Evolutionary conservation across 2,113 vertebrate species (phyloP).

Genomic region (Rhagologus leucostigma): DNA sequence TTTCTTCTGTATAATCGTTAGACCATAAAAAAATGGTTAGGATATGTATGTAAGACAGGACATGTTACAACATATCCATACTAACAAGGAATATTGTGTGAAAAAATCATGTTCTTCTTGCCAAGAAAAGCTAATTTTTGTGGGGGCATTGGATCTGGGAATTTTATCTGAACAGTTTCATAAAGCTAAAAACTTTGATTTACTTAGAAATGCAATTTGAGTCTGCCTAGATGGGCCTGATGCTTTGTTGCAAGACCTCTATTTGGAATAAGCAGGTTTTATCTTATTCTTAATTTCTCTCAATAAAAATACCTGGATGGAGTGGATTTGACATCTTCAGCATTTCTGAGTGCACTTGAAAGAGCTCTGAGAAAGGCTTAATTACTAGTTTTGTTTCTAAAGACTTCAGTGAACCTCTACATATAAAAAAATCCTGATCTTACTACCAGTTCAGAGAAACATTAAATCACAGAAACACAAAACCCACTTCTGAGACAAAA

Average conservation of each 20-base stretch:
- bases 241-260: not conserved
- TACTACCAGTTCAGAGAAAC: not conserved
- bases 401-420: not conserved
- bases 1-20: not conserved
- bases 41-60: not conserved
- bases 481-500: not conserved
- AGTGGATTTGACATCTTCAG: not conserved
- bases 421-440: not conserved
- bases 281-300: not conserved
- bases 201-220: not conserved
- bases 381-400: not conserved
- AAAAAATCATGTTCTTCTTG: not conserved
- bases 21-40: not conserved
- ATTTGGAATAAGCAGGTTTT: not conserved
- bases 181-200: not conserved
- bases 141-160: not conserved
- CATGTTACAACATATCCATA: not conserved
- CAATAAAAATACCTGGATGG: not conserved
- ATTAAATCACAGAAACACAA: not conserved
- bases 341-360: not conserved
- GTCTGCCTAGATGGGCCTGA: not conserved
- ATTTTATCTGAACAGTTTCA: not conserved
- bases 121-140: not conserved
- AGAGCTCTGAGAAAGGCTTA: not conserved
- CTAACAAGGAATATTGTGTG: not conserved